Base-by-base conservation (phyloP, 2,888 invertebrate genomes). In the Drosophila pseudotalamancana region DNA sequence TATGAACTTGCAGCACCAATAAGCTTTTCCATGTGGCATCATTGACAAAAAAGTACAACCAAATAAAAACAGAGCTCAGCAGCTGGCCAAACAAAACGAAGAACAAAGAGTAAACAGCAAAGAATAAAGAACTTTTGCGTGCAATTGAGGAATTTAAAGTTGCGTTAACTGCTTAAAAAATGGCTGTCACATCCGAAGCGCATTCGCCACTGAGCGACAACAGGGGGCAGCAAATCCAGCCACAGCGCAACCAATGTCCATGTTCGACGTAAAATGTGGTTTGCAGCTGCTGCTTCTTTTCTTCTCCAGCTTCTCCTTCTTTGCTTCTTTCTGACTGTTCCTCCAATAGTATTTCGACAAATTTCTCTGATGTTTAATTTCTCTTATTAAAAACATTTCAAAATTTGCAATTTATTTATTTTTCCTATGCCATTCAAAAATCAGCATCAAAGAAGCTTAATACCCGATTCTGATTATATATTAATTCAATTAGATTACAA, bases 181-280 rank as follows among this genome's bases (percentile, higher is more conserved):
- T 2, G 62, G 66, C 18, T 42, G 11, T 56, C 64, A 69, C 59
- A 69, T 45, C 27, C 64, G 67, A 16, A 65, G 21, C 0, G 43
- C 72, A 35, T 55, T 60, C 37, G 65, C 65, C 2, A 68, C 1
- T 68, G 23, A 12, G 78, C 71, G 46, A 65, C 69, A 21, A 27
- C 35, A 35, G 39, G 66, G 35, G 56, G 34, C 49, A 23, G 43
- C 57, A 54, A 14, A 16, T 56, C 57, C 32, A 43, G 18, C 51
- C 62, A 43, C 45, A 40, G n/a, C 16, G 18, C 49, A 54, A n/a
- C 43, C 19, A n/a, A 53, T 45, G 9, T 19, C 27, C 56, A 53
- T 56, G 21, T 5, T 32, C 6, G 21, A n/a, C 29, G 9, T 3
- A 8, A 14, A 29, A 6, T 25, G 25, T 25, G 25, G 25, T 9